Conservation (phyloP, 1,140 invertebrate genomes). For the Lethocerus indicus region DNA sequence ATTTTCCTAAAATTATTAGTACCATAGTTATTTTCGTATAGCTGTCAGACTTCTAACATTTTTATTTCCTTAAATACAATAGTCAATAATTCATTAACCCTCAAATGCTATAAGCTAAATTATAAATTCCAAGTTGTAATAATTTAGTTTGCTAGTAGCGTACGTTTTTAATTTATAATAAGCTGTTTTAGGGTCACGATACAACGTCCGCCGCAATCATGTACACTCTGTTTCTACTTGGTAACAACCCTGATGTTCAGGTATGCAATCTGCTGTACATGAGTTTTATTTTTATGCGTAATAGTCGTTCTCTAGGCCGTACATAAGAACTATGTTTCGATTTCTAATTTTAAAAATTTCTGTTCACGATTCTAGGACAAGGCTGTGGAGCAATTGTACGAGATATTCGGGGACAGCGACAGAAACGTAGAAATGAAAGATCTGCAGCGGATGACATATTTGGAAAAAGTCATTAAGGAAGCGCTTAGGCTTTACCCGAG, state of each 20-base stretch:
- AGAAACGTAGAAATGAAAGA: slow-evolving; percentile 30
- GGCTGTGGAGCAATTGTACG: slow-evolving; percentile 33
- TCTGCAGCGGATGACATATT: slow-evolving; percentile 36
- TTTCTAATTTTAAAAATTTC: too few relatives aligned
- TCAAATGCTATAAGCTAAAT: too few relatives aligned
- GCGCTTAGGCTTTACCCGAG: slow-evolving; percentile 42
- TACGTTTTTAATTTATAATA: too few relatives aligned
- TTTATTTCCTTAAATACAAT: too few relatives aligned
- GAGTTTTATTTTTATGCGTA: too few relatives aligned
- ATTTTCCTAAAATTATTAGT: too few relatives aligned
- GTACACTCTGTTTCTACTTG: slow-evolving; percentile 31
- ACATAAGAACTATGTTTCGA: background rate
- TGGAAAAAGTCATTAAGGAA: slow-evolving; percentile 43
- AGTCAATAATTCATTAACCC: too few relatives aligned
- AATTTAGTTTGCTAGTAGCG: too few relatives aligned
- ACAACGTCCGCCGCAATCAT: slow-evolving; percentile 64
- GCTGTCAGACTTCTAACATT: too few relatives aligned
- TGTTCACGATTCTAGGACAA: background rate
- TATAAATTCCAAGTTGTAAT: too few relatives aligned
- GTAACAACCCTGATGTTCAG: slow-evolving; percentile 30
- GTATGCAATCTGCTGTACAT: too few relatives aligned
- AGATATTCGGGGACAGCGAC: slow-evolving; percentile 30
- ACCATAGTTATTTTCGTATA: too few relatives aligned
- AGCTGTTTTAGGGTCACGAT: slow-evolving; percentile 54
- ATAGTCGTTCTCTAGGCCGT: background rate